Evolutionary conservation across 2,888 invertebrate genomes (phyloP).

Genomic region (Sicus ferrugineus): DNA sequence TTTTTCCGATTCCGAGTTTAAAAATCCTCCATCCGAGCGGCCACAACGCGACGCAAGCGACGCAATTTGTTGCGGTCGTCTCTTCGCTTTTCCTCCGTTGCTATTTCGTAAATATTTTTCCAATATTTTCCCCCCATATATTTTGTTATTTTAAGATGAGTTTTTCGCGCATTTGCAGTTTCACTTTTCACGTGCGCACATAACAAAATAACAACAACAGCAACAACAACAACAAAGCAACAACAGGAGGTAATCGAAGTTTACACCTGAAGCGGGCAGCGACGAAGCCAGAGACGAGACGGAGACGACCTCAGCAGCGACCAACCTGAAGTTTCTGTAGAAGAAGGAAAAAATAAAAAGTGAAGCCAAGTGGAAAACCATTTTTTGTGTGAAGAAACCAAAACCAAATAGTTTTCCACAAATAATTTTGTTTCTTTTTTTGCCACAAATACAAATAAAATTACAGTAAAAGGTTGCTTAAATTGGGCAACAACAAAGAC

Average conservation of each 20-base stretch:
- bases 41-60: not conserved
- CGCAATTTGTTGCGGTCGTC: slow-evolving; percentile 30
- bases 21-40: not conserved
- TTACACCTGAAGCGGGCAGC: slow-evolving; percentile 31
- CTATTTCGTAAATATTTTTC: not conserved
- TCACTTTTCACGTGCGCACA: slow-evolving; percentile 36
- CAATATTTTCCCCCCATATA: slow-evolving; percentile 6
- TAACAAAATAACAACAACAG: slow-evolving; percentile 17
- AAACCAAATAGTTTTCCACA: no score
- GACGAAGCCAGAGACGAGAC: not conserved
- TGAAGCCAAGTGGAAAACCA: no score
- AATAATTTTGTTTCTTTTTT: no score
- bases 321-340: no score
- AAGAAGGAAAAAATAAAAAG: no score
- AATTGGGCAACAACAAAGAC: no score
- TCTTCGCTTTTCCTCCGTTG: not conserved
- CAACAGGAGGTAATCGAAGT: slow-evolving; percentile 32
- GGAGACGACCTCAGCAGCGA: not conserved
- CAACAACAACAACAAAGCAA: slow-evolving; percentile 27
- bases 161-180: slow-evolving; percentile 33
- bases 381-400: no score
- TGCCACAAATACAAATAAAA: no score
- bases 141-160: slow-evolving; percentile 1
- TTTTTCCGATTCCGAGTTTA: not conserved
- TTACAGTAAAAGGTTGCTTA: no score